These are phyloP conservation scores for Hirtodrosophila duncani DNA, from an alignment of 2,888 invertebrate species.

Conservation along the genomic window DNA sequence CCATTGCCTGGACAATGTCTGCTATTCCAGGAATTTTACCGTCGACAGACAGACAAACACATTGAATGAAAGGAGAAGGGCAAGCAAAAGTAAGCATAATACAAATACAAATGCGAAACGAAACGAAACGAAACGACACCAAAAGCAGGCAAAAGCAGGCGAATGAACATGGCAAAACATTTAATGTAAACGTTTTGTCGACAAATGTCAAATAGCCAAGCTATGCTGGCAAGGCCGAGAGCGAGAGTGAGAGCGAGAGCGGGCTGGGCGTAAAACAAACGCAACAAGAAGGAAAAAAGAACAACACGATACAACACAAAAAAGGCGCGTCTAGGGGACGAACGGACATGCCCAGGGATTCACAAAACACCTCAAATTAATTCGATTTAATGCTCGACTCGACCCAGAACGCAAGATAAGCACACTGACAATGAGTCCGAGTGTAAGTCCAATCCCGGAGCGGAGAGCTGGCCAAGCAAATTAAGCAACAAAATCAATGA, in stretches of 20 bases:
- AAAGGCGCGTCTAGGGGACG: constrained; percentile 40
- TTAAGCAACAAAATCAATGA: constrained; percentile 65
- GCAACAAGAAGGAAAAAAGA: constrained; percentile 1
- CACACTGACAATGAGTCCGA: constrained; percentile 3
- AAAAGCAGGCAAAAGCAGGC: constrained; percentile 26
- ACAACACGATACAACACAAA: no score
- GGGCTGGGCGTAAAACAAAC: constrained; percentile 15
- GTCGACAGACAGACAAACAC: constrained; percentile 49
- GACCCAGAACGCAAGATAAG: constrained; percentile 34
- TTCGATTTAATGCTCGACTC: constrained; percentile 66
- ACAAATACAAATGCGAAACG: constrained; percentile 24
- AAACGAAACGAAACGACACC: constrained; percentile 9
- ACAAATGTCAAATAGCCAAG: constrained; percentile 72
- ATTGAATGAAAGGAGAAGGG: constrained; percentile 24
- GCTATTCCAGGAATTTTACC: constrained; percentile 60
- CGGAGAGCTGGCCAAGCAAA: constrained; percentile 45
- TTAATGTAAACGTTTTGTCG: constrained; percentile 73
- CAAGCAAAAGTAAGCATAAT: constrained; percentile 15
- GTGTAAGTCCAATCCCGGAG: constrained; percentile 5
- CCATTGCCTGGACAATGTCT: constrained; percentile 45
- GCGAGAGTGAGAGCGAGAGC: constrained; percentile 7
- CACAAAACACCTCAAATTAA: constrained; percentile 55
- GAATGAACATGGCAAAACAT: constrained; percentile 60
- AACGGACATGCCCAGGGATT: not conserved
- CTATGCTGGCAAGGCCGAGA: constrained; percentile 13